phyloP scores from a whole-genome alignment of 2,797 vertebrate genomes.

The Prionace glauca region DNA sequence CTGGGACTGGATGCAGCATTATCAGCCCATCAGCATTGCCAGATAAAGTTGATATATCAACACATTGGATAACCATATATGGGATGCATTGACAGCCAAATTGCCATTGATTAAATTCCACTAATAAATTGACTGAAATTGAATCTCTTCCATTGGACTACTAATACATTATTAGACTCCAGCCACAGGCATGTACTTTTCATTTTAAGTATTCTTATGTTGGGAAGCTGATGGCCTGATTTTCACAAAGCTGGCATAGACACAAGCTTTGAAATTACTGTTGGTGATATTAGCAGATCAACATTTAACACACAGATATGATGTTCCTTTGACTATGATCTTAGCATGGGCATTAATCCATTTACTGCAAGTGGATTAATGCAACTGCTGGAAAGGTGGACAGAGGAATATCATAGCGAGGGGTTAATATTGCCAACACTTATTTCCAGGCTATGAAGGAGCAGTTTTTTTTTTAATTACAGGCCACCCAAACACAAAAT shows the following conservation, averaged over 20 bases:
- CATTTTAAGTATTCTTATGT: background rate
- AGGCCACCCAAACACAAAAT: slow-evolving; percentile 15
- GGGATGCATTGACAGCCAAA: background rate
- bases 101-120: slow-evolving; percentile 21
- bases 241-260: slow-evolving; percentile 34
- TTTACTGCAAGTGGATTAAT: slow-evolving; percentile 16
- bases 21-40: slow-evolving; percentile 31
- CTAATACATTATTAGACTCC: background rate
- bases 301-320: background rate
- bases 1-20: slow-evolving; percentile 31
- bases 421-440: slow-evolving; percentile 26
- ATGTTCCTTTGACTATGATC: slow-evolving; percentile 6
- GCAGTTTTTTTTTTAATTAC: slow-evolving; percentile 14
- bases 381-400: background rate
- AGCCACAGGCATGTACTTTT: background rate
- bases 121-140: background rate
- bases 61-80: slow-evolving; percentile 6
- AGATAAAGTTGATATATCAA: background rate
- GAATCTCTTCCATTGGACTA: background rate
- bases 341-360: background rate
- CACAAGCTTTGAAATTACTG: slow-evolving; percentile 34
- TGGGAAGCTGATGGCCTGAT: slow-evolving; percentile 34
- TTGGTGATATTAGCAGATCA: slow-evolving; percentile 26
- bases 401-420: background rate
- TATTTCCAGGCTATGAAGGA: slow-evolving; percentile 22